Evolutionary conservation across 2,888 invertebrate species (phyloP), one percentile per base, ranked within the genome.

Genomic region (Aquatica leii): DNA sequence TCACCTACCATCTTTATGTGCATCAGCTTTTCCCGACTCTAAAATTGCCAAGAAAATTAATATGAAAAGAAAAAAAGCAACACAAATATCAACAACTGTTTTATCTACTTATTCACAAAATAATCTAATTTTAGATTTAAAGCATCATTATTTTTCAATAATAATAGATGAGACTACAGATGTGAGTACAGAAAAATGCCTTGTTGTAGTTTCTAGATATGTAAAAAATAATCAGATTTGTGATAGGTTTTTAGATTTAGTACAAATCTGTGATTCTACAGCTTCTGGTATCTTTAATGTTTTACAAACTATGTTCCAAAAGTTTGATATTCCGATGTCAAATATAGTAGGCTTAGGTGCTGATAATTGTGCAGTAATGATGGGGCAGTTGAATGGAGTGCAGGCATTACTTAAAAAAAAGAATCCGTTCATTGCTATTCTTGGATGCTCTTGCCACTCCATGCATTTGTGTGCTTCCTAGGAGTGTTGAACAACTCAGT

Each of bases 21-120:
- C 12, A 17, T 8, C 9, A n/a, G n/a, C n/a, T n/a, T n/a, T n/a
- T n/a, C n/a, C n/a, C n/a, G n/a, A n/a, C n/a, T n/a, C n/a, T n/a
- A n/a, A 37, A 6, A 14, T 52, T 18, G 40, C 20, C 2, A 37
- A 6, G 18, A 2, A 18, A 1, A 2, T 52, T 1, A 35, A 35
- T 12, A 8, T 35, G 11, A 34, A 35, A 14, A 52, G 52, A 35
- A 52, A 52, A 17, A 52, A 52, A 37, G 52, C 52, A 35, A 52
- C 52, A 17, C 35, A 8, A 52, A 17, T 52, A 2, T 11, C 18
- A 14, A 37, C 2, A 11, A 1, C 35, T 34, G 3, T 8, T n/a
- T 37, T 8, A 5, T 37, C 20, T n/a, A n/a, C n/a, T n/a, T n/a
- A n/a, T n/a, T n/a, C n/a, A n/a, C n/a, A n/a, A n/a, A n/a, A 35